Percentiles rank a stretch among this genome's conserved stretches.
Conservation (phyloP, 2,113 vertebrate genomes). For the Prolemur simus region DNA sequence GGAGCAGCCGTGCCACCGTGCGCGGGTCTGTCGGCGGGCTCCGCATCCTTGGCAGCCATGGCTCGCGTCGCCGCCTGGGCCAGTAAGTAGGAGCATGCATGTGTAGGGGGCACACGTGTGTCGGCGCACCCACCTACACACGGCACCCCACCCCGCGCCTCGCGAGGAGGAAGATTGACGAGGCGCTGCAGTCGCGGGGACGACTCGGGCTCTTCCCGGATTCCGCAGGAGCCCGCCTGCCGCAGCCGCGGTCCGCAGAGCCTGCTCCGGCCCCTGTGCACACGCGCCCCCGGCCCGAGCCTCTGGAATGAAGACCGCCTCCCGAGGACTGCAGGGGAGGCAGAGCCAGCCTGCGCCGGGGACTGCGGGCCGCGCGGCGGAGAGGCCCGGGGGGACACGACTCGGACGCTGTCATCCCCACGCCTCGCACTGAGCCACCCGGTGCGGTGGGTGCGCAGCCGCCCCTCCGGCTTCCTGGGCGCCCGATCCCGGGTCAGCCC, state of each 20-base stretch:
- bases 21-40: slow-evolving; percentile 35
- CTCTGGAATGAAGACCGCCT: slow-evolving; percentile 65
- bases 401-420: slow-evolving; percentile 73
- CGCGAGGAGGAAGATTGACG: slow-evolving; percentile 39
- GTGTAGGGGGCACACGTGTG: slow-evolving; percentile 63
- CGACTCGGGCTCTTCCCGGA: slow-evolving; percentile 44
- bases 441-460: slow-evolving; percentile 80
- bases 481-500: slow-evolving; percentile 70
- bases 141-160: slow-evolving; percentile 34
- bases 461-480: slow-evolving; percentile 73
- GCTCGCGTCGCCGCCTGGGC: slow-evolving; percentile 55
- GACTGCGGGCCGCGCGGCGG: slow-evolving; percentile 58
- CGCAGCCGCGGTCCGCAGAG: slow-evolving; percentile 19
- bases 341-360: neutral
- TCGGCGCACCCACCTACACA: slow-evolving; percentile 11
- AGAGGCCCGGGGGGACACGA: slow-evolving; percentile 52
- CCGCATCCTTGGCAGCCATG: slow-evolving; percentile 48
- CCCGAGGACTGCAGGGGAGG: slow-evolving; percentile 38
- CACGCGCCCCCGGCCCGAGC: neutral
- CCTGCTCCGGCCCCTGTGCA: neutral
- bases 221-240: neutral
- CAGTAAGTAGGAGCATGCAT: slow-evolving; percentile 45
- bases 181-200: slow-evolving; percentile 52
- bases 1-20: slow-evolving; percentile 62
- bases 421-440: slow-evolving; percentile 83